phyloP scores from a whole-genome alignment of 1,140 invertebrate species.

The Agrilus planipennis region DNA sequence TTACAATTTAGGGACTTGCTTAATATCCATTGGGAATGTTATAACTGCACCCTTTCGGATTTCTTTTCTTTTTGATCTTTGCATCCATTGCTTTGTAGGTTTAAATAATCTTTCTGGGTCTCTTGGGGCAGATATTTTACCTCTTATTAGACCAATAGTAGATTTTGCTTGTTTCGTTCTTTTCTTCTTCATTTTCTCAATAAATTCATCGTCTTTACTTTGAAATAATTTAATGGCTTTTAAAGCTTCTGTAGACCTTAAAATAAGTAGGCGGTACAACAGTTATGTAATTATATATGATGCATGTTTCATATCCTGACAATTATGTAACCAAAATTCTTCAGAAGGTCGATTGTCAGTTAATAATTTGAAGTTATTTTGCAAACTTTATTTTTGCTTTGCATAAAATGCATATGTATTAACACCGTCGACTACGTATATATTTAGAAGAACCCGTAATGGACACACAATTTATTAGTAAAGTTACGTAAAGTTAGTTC shows the following conservation, averaged over 20 bases:
- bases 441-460: no score
- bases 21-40: conserved; percentile 3
- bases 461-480: no score
- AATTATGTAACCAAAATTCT: no score
- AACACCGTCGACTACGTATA: no score
- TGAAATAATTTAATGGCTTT: conserved; percentile 27
- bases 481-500: no score
- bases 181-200: conserved; percentile 18
- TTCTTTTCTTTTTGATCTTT: conserved; percentile 12
- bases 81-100: conserved; percentile 28
- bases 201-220: conserved; percentile 22
- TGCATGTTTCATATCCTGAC: no score
- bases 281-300: not conserved
- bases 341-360: no score
- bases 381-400: not conserved
- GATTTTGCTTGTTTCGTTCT: conserved; percentile 2
- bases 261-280: conserved; percentile 4
- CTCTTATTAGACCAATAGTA: not conserved
- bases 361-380: not conserved
- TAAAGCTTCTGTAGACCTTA: conserved; percentile 22
- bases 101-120: conserved; percentile 24
- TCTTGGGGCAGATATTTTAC: conserved; percentile 8
- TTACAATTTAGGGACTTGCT: conserved; percentile 22
- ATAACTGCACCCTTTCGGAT: not conserved
- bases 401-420: not conserved